Base-by-base conservation (phyloP, 2,113 vertebrate genomes). In the Argyrosomus japonicus region DNA sequence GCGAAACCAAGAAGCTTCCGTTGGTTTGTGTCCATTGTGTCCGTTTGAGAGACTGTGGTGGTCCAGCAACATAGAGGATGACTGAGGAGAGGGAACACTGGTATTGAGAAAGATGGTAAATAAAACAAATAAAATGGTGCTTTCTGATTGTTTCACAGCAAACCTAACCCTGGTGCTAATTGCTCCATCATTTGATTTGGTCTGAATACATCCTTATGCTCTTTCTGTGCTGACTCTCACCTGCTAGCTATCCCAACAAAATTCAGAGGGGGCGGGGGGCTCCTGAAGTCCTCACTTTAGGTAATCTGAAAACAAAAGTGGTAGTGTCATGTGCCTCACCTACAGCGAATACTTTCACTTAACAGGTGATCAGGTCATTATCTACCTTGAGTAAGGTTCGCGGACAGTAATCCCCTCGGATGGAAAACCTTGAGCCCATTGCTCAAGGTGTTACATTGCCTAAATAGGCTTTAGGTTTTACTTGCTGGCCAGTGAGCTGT, bases 381-480 rank as follows among this genome's bases (percentile, higher is more conserved):
- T 82, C 68, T 47, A 58, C 62, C 75, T 81, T 68, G 29, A 56
- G 36, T 84, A 58, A 29, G 29, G 62, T 79, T 65, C 0, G 6
- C 10, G 17, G 58, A 74, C 60, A 62, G 53, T 85, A 87, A 88
- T 81, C 70, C 78, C 51, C 77, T 80, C 56, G n/a, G 40, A 87
- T 79, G 43, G 56, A 84, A 88, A 85, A 84, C 45, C 32, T 21
- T 56, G 40, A 60, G 53, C 80, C 65, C 54, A 68, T 83, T 81
- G 73, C 76, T 64, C 51, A 82, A 81, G 82, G 80, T 91, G 77
- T 84, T 74, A 77, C 62, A 81, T 54, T 67, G 70, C 53, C 63
- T 89, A 87, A 83, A 84, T 68, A 75, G 83, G 70, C 77, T 86
- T 81, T 86, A 50, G 83, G 64, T 68, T 87, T 90, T 74, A 78